Conservation (phyloP, 1,140 invertebrate species). For the Diorhabda elongata region DNA sequence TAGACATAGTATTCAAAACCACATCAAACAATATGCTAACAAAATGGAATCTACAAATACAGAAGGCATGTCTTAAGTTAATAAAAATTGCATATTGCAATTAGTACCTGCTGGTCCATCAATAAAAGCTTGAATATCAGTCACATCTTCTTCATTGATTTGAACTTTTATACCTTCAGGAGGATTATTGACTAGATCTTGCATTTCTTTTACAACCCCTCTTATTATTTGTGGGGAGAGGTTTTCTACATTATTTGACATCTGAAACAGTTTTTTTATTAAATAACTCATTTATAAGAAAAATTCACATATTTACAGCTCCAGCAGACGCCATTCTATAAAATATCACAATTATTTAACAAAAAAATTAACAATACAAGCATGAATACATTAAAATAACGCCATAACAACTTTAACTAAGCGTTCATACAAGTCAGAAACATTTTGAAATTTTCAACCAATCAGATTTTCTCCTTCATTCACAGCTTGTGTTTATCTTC, state of each 20-base stretch:
- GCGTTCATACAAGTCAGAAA: conserved; percentile 29
- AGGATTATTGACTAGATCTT: conserved; percentile 68
- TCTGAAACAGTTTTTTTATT: conserved; percentile 47
- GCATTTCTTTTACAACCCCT: conserved; percentile 78
- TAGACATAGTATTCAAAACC: not conserved
- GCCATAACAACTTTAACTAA: conserved; percentile 33
- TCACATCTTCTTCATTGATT: conserved; percentile 86
- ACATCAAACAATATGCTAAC: not conserved
- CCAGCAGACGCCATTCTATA: conserved; percentile 24
- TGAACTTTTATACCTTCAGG: conserved; percentile 86
- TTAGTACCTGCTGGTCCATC: conserved; percentile 64
- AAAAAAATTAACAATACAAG: conserved; percentile 19
- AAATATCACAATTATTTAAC: conserved; percentile 29
- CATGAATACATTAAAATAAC: conserved; percentile 18
- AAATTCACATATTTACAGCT: conserved; percentile 23
- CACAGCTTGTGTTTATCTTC: too few species aligned
- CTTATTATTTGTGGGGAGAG: conserved; percentile 88
- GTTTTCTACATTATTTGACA: conserved; percentile 91
- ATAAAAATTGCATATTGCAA: not conserved
- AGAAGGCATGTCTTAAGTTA: not conserved
- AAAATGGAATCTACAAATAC: not conserved
- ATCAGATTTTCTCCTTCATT: conserved; percentile 8
- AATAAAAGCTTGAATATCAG: conserved; percentile 87
- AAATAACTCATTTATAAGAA: not conserved
- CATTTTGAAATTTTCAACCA: conserved; percentile 36